A percentile compares a stretch with the other conserved stretches of the same genome.
These are phyloP conservation scores for Epizoanthus rinbou DNA, from an alignment of 92 coral and sea anemone genomes.

Conservation along the genomic window DNA sequence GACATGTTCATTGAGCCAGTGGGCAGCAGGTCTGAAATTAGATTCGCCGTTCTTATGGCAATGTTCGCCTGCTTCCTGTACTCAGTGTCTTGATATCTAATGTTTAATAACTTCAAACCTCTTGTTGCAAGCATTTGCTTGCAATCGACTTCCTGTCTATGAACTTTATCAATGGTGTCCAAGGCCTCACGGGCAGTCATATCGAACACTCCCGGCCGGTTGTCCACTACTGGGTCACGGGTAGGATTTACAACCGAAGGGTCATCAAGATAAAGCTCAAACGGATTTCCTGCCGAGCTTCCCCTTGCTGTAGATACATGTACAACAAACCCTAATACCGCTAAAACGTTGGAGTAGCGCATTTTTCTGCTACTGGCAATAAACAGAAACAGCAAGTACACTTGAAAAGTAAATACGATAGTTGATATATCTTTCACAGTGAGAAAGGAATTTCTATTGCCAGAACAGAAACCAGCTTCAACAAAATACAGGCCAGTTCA, in stretches of 20 bases:
- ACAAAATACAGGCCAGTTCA: constrained; percentile 18
- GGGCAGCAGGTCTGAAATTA: constrained; percentile 73
- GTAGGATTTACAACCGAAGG: constrained; percentile 71
- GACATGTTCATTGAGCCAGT: constrained; percentile 62
- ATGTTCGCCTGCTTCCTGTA: constrained; percentile 75
- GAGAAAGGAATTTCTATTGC: constrained; percentile 43
- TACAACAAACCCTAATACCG: neutral
- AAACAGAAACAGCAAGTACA: constrained; percentile 16
- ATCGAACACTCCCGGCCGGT: constrained; percentile 67
- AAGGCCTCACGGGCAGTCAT: constrained; percentile 82
- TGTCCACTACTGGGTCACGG: constrained; percentile 65
- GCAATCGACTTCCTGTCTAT: constrained; percentile 73
- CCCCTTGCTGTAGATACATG: neutral
- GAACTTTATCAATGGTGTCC: constrained; percentile 70
- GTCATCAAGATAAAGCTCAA: constrained; percentile 27
- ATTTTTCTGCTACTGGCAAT: neutral
- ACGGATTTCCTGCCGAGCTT: neutral
- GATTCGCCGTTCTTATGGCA: constrained; percentile 81
- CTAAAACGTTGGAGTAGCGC: neutral
- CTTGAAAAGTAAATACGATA: constrained; percentile 20
- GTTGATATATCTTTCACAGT: constrained; percentile 15
- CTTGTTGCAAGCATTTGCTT: constrained; percentile 73
- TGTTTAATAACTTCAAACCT: constrained; percentile 65
- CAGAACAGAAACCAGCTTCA: neutral
- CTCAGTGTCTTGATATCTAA: constrained; percentile 76